Evolutionary conservation across 2,113 vertebrate genomes (phyloP).

Genomic region (Toxostoma redivivum): DNA sequence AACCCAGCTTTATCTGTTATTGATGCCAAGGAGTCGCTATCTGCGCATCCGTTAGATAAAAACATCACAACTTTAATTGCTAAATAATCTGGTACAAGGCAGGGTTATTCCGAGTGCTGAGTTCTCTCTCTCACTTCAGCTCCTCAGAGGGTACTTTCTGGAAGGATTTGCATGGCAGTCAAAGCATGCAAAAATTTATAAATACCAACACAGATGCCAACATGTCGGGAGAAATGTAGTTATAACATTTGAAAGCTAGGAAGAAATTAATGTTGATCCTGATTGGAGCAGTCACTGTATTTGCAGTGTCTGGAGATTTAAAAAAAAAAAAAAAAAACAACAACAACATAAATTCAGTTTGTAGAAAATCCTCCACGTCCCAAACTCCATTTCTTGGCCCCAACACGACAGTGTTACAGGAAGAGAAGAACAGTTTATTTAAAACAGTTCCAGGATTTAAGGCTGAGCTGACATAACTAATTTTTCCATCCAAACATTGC

Average conservation of each 20-base stretch:
- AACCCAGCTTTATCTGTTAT: background rate
- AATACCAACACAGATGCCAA: constrained; percentile 60
- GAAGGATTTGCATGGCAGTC: constrained; percentile 42
- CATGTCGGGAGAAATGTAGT: constrained; percentile 25
- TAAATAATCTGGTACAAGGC: constrained; percentile 23
- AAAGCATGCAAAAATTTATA: constrained; percentile 49
- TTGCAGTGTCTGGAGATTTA: background rate
- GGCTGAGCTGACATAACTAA: constrained; percentile 20
- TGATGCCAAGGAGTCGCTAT: background rate
- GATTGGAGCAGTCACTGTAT: constrained; percentile 33
- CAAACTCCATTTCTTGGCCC: background rate
- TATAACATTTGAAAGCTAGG: constrained; percentile 28
- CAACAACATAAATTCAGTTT: background rate
- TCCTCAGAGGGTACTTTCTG: constrained; percentile 40
- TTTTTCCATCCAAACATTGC: background rate
- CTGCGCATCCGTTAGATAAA: background rate
- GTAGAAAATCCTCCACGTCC: background rate
- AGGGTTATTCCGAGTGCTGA: background rate
- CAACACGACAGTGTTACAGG: background rate
- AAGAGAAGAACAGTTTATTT: background rate
- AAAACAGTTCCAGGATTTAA: constrained; percentile 30
- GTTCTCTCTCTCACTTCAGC: constrained; percentile 23
- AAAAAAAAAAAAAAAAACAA: background rate
- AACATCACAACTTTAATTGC: constrained; percentile 23
- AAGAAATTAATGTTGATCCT: constrained; percentile 53